Evolutionary conservation across 2,797 vertebrate species (phyloP), one percentile per base, ranked within the genome.

Genomic region (Darevskia mixta): DNA sequence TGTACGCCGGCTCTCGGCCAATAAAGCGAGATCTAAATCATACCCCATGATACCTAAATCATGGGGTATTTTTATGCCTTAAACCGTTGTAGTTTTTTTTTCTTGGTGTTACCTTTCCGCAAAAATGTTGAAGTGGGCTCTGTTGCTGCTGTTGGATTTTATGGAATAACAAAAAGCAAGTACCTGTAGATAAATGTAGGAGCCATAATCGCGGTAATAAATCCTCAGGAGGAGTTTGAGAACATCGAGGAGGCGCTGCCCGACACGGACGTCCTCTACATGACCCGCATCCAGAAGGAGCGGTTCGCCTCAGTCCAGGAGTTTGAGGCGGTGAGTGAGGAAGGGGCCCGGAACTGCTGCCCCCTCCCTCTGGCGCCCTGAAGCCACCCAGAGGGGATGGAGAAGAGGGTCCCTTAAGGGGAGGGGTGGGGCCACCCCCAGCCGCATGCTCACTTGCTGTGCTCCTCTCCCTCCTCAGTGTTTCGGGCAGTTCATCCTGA

Each of bases 221-320:
- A 18, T 64, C 20, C 79, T 17, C 96, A 99, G 99, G 99, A 99
- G 95, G 98, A 99, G 95, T 99, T 99, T 5, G 97, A 97, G 92
- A 99, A 97, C 86, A 98, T 99, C 0, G 99, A 99, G 95, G 98
- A 99, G 88, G 99, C 98, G 0, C 96, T 99, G 87, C 98, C 98
- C 0, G 98, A 99, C 55, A 99, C 98, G 0, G 99, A 99, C 0
- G 98, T 99, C 76, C 98, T 99, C n/a, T 99, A 99, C 96, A 97
- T 99, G 98, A 99, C 99, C 0, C 97, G 99, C 69, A 99, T 99
- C 94, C 99, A 99, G 97, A 99, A 98, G 95, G 99, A 99, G 93
- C 96, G 99, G 1, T 99, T 99, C 38, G 95, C 95, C 0, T 97
- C 97, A 0, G 93, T 96, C n/a, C 96, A 98, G 69, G 99, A 99